phyloP scores from a whole-genome alignment of 1,140 invertebrate species.

The Drosophila saltans region DNA sequence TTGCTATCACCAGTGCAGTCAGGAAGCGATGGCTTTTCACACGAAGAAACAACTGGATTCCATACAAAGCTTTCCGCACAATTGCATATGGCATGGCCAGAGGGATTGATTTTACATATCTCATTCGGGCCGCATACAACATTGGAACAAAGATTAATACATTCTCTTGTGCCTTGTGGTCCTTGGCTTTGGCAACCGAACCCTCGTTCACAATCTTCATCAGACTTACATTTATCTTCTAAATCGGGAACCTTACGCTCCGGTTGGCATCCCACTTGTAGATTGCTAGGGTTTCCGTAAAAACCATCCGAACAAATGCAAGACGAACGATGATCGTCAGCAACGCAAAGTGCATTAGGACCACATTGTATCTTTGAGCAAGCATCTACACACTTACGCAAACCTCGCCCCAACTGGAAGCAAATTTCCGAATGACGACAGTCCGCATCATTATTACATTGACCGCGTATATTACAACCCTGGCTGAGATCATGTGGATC shows the following conservation, averaged over 20 bases:
- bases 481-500: conserved; percentile 88
- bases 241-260: conserved; percentile 84
- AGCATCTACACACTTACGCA: conserved; percentile 92
- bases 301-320: conserved; percentile 93
- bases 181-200: conserved; percentile 86
- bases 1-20: conserved; percentile 90
- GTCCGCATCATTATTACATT: conserved; percentile 91
- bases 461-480: conserved; percentile 89
- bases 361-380: conserved; percentile 94
- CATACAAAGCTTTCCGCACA: conserved; percentile 91
- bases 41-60: conserved; percentile 91
- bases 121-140: conserved; percentile 92
- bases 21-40: conserved; percentile 93
- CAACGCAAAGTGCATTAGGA: conserved; percentile 93
- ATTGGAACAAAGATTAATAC: conserved; percentile 90
- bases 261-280: conserved; percentile 90
- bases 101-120: conserved; percentile 88
- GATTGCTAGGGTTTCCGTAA: conserved; percentile 90
- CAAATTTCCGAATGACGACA: conserved; percentile 93
- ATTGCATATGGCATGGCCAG: conserved; percentile 88
- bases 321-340: conserved; percentile 91
- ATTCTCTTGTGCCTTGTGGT: conserved; percentile 87
- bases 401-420: conserved; percentile 90
- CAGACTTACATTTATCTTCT: conserved; percentile 86
- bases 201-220: conserved; percentile 88